Evolutionary conservation across 2,113 vertebrate genomes (phyloP).

Genomic region (Todiramphus saurophagus): DNA sequence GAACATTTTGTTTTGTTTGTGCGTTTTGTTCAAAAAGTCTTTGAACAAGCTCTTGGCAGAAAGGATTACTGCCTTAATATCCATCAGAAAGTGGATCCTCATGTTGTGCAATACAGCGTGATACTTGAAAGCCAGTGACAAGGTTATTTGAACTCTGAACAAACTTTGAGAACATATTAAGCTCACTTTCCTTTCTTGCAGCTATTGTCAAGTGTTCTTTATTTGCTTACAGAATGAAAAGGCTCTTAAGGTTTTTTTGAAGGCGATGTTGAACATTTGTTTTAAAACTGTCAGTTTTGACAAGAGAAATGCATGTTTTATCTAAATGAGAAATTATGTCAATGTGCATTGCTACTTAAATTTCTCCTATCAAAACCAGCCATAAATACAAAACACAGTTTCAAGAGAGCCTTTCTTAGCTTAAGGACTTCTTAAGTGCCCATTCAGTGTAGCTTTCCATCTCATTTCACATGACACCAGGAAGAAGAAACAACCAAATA

Average conservation of each 20-base stretch:
- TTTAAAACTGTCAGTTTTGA: background rate
- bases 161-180: background rate
- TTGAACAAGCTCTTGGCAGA: constrained; percentile 35
- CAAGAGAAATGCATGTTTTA: background rate
- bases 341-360: background rate
- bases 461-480: background rate
- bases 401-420: background rate
- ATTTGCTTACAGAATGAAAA: background rate
- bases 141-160: constrained; percentile 33
- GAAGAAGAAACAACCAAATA: background rate
- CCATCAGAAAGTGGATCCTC: constrained; percentile 35
- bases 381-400: background rate
- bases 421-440: background rate
- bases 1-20: background rate
- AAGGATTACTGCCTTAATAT: background rate
- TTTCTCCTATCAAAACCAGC: background rate
- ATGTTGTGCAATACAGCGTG: background rate
- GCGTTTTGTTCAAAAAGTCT: constrained; percentile 6
- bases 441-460: background rate
- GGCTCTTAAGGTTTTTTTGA: background rate
- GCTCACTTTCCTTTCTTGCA: background rate
- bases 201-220: constrained; percentile 16
- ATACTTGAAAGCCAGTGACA: constrained; percentile 36
- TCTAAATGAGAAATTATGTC: background rate
- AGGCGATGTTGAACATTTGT: background rate